These are phyloP conservation scores for Corydoras sp. DNA, from an alignment of 2,113 vertebrate genomes.

Conservation along the genomic window DNA sequence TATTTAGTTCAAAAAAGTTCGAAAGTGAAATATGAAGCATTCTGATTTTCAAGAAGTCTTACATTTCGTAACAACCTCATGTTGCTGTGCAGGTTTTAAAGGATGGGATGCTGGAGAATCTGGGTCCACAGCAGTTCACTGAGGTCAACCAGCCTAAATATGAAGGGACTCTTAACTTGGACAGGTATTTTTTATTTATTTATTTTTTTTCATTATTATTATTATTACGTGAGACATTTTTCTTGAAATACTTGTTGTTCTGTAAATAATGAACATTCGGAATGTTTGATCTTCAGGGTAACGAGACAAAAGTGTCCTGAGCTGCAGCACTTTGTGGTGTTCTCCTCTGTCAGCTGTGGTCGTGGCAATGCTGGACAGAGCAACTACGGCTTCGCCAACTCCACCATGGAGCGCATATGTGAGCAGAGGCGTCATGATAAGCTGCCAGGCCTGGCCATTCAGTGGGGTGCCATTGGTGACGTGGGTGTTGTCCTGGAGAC, in stretches of 20 bases:
- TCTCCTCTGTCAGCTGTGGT: constrained; percentile 95
- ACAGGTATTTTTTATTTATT: constrained; percentile 77
- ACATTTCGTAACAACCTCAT: not conserved
- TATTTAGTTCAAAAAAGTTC: no score
- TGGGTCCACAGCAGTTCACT: constrained; percentile 75
- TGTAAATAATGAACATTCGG: no score
- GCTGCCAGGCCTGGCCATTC: constrained; percentile 83
- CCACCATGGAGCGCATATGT: constrained; percentile 92
- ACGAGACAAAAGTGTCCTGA: constrained; percentile 79
- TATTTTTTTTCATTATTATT: no score
- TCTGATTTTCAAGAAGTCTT: no score
- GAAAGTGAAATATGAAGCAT: no score
- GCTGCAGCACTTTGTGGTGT: constrained; percentile 86
- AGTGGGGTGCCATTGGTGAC: constrained; percentile 94
- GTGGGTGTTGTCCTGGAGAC: constrained; percentile 83
- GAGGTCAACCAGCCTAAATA: constrained; percentile 89
- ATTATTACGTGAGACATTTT: no score
- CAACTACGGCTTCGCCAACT: constrained; percentile 96
- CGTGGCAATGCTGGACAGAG: constrained; percentile 89
- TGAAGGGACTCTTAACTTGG: constrained; percentile 80
- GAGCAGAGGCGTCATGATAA: constrained; percentile 76
- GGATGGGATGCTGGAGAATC: constrained; percentile 91
- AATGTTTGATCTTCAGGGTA: constrained; percentile 70
- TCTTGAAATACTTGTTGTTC: no score
- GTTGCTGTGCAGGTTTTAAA: constrained; percentile 72